Evolutionary conservation across 2,888 invertebrate genomes (phyloP), one percentile per base, ranked within the genome.

Genomic region (Isotomurus palustris): DNA sequence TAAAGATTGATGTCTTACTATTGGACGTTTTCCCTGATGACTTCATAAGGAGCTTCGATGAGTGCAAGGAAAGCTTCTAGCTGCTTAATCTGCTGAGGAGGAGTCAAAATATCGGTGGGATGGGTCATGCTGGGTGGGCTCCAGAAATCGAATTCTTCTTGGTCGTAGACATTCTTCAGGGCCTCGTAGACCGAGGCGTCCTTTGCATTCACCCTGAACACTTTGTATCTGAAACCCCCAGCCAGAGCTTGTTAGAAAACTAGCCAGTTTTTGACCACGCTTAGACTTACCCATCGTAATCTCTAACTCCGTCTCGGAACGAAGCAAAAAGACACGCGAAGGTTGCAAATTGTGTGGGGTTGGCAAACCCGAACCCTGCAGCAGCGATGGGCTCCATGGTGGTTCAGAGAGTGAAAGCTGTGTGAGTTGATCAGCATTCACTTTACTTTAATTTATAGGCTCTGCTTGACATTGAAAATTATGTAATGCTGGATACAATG

Each of bases 81-180:
- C 19, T 55, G 24, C 17, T 45, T 35, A 2, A 54, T 17, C 43
- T 64, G 78, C 59, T 82, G 81, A 1, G 87, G 86, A 0, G 88
- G 83, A 12, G 89, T 82, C 48, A 89, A 79, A 5, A 90, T 77
- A 72, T 90, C 89, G 0, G 84, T 83, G 4, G 84, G 78, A 71
- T 73, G 75, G 53, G 78, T 78, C 53, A 78, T 76, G 48, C 77
- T 76, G 1, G 83, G 82, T 5, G 79, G 78, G 27, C 80, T 81
- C 75, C 84, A 82, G 76, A 84, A 84, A 67, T 82, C 81, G 52
- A 82, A 72, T 32, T 80, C 80, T 14, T 77, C 78, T 51, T 51
- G 53, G 17, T 59, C 29, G 44, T 58, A 70, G 32, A 70, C 52
- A 40, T 62, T 64, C 32, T 62, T 65, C 27, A 70, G 22, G 0